phyloP scores from a whole-genome alignment of 2,888 invertebrate genomes.

The Harmothoe impar region DNA sequence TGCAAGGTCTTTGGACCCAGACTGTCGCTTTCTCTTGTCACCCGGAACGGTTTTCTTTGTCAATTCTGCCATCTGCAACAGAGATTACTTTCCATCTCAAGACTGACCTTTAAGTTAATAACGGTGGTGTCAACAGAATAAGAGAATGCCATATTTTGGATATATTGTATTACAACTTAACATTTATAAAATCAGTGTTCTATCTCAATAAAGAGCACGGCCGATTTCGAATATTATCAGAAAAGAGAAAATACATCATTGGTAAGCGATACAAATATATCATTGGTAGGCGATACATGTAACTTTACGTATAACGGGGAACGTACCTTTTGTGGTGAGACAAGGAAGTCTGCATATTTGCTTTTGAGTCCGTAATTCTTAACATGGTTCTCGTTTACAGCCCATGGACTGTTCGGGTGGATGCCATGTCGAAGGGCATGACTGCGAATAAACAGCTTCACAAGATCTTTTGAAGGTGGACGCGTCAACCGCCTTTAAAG shows the following conservation, averaged over 20 bases:
- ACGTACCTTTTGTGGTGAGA: constrained; percentile 72
- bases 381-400: constrained; percentile 81
- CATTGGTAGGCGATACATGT: too few species aligned
- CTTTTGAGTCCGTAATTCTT: constrained; percentile 79
- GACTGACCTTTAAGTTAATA: too few species aligned
- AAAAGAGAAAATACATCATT: too few species aligned
- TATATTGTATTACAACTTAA: too few species aligned
- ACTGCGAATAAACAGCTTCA: constrained; percentile 83
- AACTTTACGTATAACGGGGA: too few species aligned
- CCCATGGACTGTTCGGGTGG: constrained; percentile 82
- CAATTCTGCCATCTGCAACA: constrained; percentile 74
- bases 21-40: constrained; percentile 45
- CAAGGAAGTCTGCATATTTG: constrained; percentile 82
- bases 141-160: too few species aligned
- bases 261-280: too few species aligned
- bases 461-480: constrained; percentile 82
- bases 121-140: too few species aligned
- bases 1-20: not conserved
- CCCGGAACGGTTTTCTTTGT: constrained; percentile 73
- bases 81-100: too few species aligned
- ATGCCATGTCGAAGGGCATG: constrained; percentile 81
- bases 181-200: too few species aligned
- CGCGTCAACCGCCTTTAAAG: constrained; percentile 76
- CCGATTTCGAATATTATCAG: too few species aligned
- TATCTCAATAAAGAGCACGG: too few species aligned